A percentile compares a stretch with the other conserved stretches of the same genome.
phyloP scores from a whole-genome alignment of 2,888 invertebrate species.

The Synanthedon formicaeformis region DNA sequence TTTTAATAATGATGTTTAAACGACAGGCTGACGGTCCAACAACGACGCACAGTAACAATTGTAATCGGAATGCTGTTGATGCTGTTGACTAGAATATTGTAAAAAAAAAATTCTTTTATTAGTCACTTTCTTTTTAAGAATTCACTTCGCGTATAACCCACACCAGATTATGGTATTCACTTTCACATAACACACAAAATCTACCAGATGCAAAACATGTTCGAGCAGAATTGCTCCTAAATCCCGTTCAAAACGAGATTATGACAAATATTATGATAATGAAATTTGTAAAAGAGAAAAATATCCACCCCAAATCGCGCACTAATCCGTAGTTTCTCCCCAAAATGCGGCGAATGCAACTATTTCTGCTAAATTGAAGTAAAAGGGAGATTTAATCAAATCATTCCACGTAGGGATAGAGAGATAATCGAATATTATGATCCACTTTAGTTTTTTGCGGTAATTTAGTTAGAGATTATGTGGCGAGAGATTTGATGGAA shows the following conservation, averaged over 20 bases:
- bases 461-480: neutral
- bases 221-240: conserved; percentile 7
- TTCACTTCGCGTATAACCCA: too few relatives aligned
- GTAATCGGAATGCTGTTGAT: too few relatives aligned
- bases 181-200: too few relatives aligned
- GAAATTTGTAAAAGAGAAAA: conserved; percentile 34
- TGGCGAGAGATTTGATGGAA: neutral
- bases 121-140: too few relatives aligned
- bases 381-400: conserved; percentile 57
- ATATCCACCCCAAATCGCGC: conserved; percentile 37
- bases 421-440: conserved; percentile 47
- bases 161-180: too few relatives aligned
- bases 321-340: conserved; percentile 38
- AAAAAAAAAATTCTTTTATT: too few relatives aligned
- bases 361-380: conserved; percentile 51
- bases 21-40: too few relatives aligned
- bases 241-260: conserved; percentile 15
- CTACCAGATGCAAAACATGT: conserved; percentile 5
- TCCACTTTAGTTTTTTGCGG: conserved; percentile 38
- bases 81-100: too few relatives aligned
- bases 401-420: conserved; percentile 23
- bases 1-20: too few relatives aligned
- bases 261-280: conserved; percentile 37
- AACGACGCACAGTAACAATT: too few relatives aligned
- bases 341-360: conserved; percentile 46